Base-by-base conservation (phyloP, 2,888 invertebrate genomes). In the Dyspetes luteomarginatus region DNA sequence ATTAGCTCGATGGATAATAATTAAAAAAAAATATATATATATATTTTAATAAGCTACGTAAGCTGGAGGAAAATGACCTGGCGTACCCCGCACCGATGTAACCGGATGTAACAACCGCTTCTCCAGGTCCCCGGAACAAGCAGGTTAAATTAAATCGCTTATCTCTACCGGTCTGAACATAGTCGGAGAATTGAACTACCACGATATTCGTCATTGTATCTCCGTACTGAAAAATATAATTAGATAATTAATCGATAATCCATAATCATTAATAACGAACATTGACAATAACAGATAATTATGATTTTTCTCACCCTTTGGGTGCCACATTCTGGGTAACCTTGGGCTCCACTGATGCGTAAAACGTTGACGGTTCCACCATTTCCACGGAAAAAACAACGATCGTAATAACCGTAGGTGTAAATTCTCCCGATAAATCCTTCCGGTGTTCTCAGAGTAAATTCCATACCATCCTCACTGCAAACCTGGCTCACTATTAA, bases 141-240 rank as follows among this genome's bases (percentile, higher is more conserved):
- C 98, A 98, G n/a, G 98, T 98, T 82, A 98, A 93, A 91, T 98
- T 98, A 92, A 97, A 98, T 9, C 97, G 94, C 89, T 98, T 97
- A 92, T 98, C 98, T 81, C 96, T 93, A 19, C 97, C 96, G 0
- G 98, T 98, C 93, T 98, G 98, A 0, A 98, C 97, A 89, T 96
- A 96, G 92, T 98, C 97, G 85, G 97, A 97, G 93, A 98, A 98
- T 91, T 98, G 98, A 0, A 98, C 97, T 19, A 98, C 97, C 3
- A 97, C 97, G 83, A 98, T 98, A 89, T 98, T 98, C 78, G 98
- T 98, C 95, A 98, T 96, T 3, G 97, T 97, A 89, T 98, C 98
- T 3, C 97, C 97, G 88, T 96, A 97, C 96, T 97, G 92, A 68
- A 52, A 55, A 52, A 50, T 56, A 73, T 28, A 26, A 50, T 9